Percentiles rank a stretch among this genome's conserved stretches.
Conservation (phyloP, 2,797 vertebrate species). For the Petrocephalus schoutedeni region DNA sequence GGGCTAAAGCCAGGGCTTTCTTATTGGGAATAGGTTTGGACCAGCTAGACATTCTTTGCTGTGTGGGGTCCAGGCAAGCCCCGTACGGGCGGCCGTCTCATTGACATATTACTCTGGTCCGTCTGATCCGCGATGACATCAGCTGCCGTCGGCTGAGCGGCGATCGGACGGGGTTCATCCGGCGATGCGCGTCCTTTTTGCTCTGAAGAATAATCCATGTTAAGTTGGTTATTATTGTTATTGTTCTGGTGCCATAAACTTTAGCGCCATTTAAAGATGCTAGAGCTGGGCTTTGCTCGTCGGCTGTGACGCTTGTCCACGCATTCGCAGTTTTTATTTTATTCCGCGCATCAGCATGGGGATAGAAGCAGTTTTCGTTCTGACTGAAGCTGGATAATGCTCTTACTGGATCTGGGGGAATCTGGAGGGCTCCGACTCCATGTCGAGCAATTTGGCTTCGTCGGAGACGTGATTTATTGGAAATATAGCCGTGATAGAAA, state of each 20-base stretch:
- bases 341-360: not conserved
- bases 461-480: not conserved
- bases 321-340: not conserved
- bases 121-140: not conserved
- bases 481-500: not conserved
- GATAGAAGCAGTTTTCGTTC: not conserved
- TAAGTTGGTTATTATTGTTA: not conserved
- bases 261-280: not conserved
- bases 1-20: not conserved
- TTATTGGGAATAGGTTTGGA: not conserved
- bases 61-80: not conserved
- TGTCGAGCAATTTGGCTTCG: not conserved
- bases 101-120: not conserved
- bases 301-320: not conserved
- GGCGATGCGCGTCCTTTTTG: not conserved
- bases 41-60: not conserved
- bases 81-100: not conserved
- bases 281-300: not conserved
- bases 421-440: not conserved
- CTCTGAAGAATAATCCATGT: not conserved
- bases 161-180: not conserved
- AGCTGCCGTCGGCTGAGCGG: not conserved
- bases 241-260: not conserved
- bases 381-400: not conserved
- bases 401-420: not conserved